These are phyloP conservation scores for Brachionichthys hirsutus DNA, from an alignment of 2,113 vertebrate genomes.

Conservation along the genomic window DNA sequence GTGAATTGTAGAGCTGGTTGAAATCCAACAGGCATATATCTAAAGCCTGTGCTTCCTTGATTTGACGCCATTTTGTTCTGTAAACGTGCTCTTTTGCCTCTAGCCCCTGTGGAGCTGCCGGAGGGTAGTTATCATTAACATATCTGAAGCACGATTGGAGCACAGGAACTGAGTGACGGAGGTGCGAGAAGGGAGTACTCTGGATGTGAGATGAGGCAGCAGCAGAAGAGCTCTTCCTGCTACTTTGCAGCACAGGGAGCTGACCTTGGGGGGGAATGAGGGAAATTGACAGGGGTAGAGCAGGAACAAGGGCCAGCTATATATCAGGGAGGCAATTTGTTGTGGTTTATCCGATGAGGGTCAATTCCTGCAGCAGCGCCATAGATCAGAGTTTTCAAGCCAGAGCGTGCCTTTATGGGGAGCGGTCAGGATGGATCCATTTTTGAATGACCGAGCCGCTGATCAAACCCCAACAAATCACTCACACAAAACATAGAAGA, in stretches of 20 bases:
- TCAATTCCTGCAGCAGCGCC: conserved; percentile 71
- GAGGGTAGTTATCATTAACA: conserved; percentile 50
- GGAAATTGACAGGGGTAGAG: conserved; percentile 72
- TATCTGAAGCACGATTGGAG: conserved; percentile 46
- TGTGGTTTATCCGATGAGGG: conserved; percentile 77
- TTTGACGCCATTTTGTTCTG: conserved; percentile 46
- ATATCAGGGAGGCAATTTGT: conserved; percentile 79
- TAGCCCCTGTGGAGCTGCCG: conserved; percentile 36
- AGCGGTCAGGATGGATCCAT: conserved; percentile 60
- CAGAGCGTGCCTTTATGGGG: conserved; percentile 45
- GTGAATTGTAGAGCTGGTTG: not conserved
- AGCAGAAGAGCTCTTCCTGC: conserved; percentile 49
- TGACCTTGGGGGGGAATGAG: conserved; percentile 77
- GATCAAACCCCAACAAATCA: conserved; percentile 61
- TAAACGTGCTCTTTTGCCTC: conserved; percentile 33
- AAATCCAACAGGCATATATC: conserved; percentile 18
- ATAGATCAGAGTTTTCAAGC: conserved; percentile 73
- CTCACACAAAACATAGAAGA: conserved; percentile 60
- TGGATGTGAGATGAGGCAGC: conserved; percentile 28
- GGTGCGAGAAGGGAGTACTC: conserved; percentile 4
- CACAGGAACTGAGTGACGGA: conserved; percentile 18
- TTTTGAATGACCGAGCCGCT: conserved; percentile 62
- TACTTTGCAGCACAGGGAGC: conserved; percentile 60
- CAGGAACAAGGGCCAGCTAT: conserved; percentile 75
- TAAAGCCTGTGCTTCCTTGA: conserved; percentile 29